Evolutionary conservation across 2,113 vertebrate species (phyloP), one percentile per base, ranked within the genome.

Genomic region (Eubucco bourcierii): DNA sequence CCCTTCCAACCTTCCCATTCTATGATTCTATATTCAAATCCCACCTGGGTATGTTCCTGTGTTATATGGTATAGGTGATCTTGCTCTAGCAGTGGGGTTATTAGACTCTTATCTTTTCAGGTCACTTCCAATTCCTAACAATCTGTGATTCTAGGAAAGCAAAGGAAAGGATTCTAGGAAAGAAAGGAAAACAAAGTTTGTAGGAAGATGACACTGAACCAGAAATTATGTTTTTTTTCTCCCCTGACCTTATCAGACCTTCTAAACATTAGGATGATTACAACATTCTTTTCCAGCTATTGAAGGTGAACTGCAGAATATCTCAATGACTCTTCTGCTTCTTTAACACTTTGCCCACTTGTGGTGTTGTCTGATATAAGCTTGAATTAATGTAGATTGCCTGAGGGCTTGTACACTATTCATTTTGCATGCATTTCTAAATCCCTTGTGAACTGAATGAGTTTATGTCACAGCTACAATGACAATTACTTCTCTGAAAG

Each of bases 391-490:
- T 86, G 73, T 2, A 0, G 65, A 95, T 76, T 94, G 95, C 93
- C 89, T 90, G 73, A 95, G 94, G 95, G 87, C 58, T 84, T 76
- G 53, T 93, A 88, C 76, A 83, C 68, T 75, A 78, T 83, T 88
- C 61, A 84, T 93, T 94, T 80, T 90, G 87, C 73, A 88, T 95
- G 66, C 82, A 83, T 95, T 94, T 94, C 88, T 79, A 91, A 95
- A 87, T 91, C 84, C 65, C 84, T 34, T 55, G 50, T 88, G 82
- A 96, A 95, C 85, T 86, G 94, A 39, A 7, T 61, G 66, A 90
- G 90, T 95, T 91, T 86, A 81, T 93, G 61, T 61, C 71, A 80
- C 76, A 90, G 65, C 61, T 88, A 93, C 2, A 6, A 86, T 80
- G 79, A 84, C 73, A 92, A 90, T 91, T 50, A 63, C 65, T 86